Percentiles rank a stretch among this genome's conserved stretches.
Evolutionary conservation across 2,113 vertebrate genomes (phyloP).

Genomic region (Tursiops truncatus): DNA sequence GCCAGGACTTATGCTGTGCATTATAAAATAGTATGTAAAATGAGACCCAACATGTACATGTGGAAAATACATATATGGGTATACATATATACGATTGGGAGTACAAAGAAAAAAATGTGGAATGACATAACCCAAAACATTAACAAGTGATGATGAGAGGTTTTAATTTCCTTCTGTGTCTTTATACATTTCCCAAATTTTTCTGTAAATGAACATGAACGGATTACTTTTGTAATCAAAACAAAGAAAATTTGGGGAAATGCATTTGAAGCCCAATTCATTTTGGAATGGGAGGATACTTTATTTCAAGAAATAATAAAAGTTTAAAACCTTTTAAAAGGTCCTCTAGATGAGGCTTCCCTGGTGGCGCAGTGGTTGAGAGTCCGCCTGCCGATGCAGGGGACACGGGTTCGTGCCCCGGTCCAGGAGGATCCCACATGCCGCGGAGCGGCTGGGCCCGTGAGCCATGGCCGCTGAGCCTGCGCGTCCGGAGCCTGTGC

Average conservation of each 20-base stretch:
- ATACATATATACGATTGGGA: background rate
- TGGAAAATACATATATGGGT: background rate
- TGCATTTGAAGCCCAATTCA: background rate
- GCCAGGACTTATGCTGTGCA: background rate
- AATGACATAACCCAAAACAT: background rate
- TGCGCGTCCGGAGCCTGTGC: no score
- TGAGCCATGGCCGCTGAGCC: no score
- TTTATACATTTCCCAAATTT: background rate
- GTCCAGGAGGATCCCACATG: no score
- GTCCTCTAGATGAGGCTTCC: background rate
- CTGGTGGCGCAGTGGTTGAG: no score
- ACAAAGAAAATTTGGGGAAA: conserved; percentile 17
- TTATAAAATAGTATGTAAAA: background rate
- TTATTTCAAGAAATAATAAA: conserved; percentile 55
- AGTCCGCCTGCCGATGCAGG: no score
- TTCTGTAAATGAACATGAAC: background rate
- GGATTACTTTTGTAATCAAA: conserved; percentile 45
- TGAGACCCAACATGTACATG: background rate
- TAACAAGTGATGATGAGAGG: background rate
- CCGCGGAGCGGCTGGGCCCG: no score
- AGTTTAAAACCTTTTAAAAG: conserved; percentile 51
- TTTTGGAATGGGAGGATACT: conserved; percentile 32
- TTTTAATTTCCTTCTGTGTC: background rate
- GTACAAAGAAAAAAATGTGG: background rate
- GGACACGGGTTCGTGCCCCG: no score